These are phyloP conservation scores for Magallana ariakensis DNA, from an alignment of 1,140 invertebrate species.

Conservation along the genomic window DNA sequence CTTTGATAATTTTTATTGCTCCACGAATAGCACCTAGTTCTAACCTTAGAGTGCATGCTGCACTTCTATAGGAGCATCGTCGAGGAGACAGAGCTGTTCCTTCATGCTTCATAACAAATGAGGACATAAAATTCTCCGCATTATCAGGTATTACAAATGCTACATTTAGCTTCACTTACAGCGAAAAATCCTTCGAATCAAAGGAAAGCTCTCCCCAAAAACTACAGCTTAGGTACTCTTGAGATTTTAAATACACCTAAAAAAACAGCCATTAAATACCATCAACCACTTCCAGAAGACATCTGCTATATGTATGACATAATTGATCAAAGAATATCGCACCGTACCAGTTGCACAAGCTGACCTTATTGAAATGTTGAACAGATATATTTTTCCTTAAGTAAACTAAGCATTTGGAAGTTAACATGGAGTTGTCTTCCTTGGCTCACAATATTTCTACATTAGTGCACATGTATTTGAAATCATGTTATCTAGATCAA, in stretches of 20 bases:
- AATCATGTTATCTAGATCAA: too few species aligned
- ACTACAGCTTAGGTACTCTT: neutral
- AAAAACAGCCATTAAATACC: neutral
- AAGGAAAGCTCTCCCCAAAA: neutral
- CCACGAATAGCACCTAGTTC: slow-evolving; percentile 8
- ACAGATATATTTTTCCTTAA: neutral
- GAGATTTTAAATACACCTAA: neutral
- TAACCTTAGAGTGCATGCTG: neutral
- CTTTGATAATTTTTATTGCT: slow-evolving; percentile 33
- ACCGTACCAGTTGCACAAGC: neutral
- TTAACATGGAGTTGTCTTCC: neutral
- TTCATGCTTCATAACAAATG: slow-evolving; percentile 23
- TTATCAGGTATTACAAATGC: slow-evolving; percentile 30
- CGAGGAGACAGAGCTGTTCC: neutral
- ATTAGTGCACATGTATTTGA: too few species aligned
- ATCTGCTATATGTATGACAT: slow-evolving; percentile 15
- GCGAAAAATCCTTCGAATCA: neutral
- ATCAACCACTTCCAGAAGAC: neutral
- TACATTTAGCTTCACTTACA: slow-evolving; percentile 18
- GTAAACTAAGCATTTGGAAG: neutral
- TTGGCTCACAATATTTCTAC: neutral
- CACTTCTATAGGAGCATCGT: neutral
- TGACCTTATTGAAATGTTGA: neutral
- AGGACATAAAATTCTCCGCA: slow-evolving; percentile 9
- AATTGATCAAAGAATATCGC: neutral